Base-by-base conservation (phyloP, 2,113 vertebrate species). In the Drymodes brunneopygia region DNA sequence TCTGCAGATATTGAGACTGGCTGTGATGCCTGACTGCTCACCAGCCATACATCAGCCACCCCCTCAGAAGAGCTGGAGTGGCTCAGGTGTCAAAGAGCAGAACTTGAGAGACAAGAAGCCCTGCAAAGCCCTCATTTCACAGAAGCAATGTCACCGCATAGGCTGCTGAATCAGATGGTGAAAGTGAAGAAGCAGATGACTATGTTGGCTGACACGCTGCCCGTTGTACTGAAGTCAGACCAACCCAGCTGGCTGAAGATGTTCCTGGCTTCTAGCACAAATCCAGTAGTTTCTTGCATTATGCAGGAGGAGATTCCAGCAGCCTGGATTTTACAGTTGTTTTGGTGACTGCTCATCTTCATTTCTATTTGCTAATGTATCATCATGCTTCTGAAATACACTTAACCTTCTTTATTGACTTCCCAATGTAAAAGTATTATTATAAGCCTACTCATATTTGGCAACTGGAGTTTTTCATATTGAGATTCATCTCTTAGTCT, bases 401-500 rank as follows among this genome's bases (percentile, higher is more conserved):
- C 72, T 88, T 90, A 75, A 60, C 44, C 25, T 94, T 62, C 48
- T 74, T 88, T 81, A 84, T 36, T 88, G 67, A 21, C 48, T 94
- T 93, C 48, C 40, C 15, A 35, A 11, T 64, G n/a, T 92, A 74
- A 78, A 90, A 92, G 51, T 81, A 53, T 83, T 80, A 36, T 56
- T 83, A 58, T 70, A 78, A 93, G 25, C 42, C 53, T 25, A 60
- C 22, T 92, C n/a, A 23, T 70, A 88, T 86, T 84, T 86, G 84
- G 64, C 31, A 66, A 82, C 70, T 48, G 28, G 50, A 94, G 75
- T 71, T 80, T 96, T 97, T 94, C 12, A 9, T 73, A 57, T 90
- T 93, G 93, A 97, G 94, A 95, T 96, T 96, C 93, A 91, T 81
- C 74, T 65, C 53, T 95, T 89, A 48, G 80, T 86, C 93, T 95